Conservation (phyloP, 2,113 vertebrate genomes). For the Pomatorhinus ruficollis region DNA sequence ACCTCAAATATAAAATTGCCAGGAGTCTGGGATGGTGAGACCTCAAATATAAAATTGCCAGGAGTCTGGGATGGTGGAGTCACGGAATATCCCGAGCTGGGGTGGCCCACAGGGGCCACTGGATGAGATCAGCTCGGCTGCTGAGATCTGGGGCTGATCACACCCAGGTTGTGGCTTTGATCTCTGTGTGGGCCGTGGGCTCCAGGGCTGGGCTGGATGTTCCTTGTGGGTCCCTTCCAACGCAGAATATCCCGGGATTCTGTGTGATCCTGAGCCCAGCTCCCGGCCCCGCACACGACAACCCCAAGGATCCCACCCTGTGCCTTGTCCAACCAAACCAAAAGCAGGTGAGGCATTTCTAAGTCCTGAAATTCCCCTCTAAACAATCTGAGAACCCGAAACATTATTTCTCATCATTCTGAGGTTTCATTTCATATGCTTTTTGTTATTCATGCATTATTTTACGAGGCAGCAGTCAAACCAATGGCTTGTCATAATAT, state of each 20-base stretch:
- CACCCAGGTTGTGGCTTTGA: too few species aligned
- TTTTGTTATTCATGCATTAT: slow-evolving; percentile 25
- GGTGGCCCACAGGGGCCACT: not conserved
- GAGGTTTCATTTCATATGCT: not conserved
- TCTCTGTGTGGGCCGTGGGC: not conserved
- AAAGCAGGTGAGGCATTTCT: not conserved
- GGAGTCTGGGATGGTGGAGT: not conserved
- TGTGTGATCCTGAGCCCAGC: not conserved
- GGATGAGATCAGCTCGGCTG: not conserved
- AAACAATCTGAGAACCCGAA: not conserved
- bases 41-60: too few species aligned
- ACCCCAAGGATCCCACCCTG: not conserved
- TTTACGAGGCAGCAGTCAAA: slow-evolving; percentile 14
- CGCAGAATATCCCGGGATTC: not conserved
- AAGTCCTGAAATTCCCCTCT: not conserved
- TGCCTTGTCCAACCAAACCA: not conserved
- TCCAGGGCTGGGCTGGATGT: accelerated
- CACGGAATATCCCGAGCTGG: not conserved
- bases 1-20: too few species aligned
- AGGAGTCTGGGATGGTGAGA: not conserved
- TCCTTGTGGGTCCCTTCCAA: not conserved
- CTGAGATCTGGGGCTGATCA: not conserved
- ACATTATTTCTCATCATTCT: not conserved
- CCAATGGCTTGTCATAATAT: slow-evolving; percentile 26
- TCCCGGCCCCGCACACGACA: not conserved